phyloP scores from a whole-genome alignment of 2,797 vertebrate genomes.

The Hybognathus amarus region DNA sequence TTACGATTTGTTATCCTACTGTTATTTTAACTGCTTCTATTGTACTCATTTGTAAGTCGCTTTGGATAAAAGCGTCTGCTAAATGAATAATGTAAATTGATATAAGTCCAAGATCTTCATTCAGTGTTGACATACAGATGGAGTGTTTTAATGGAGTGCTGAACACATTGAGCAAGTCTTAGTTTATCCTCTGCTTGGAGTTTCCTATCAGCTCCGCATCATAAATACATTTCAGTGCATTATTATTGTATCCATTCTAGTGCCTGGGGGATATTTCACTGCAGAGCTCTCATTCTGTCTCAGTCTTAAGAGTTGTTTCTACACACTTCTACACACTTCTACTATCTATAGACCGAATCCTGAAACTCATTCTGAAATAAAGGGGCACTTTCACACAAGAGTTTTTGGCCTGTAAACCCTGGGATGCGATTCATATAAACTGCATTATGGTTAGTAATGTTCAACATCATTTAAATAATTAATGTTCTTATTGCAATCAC shows the following conservation, averaged over 20 bases:
- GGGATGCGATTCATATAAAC: not conserved
- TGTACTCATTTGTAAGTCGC: too few relatives aligned
- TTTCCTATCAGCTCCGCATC: not conserved
- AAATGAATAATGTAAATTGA: too few relatives aligned
- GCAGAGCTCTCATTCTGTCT: not conserved
- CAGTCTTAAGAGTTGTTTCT: not conserved
- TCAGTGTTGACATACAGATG: too few relatives aligned
- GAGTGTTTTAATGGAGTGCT: not conserved
- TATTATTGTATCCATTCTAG: conserved; percentile 7
- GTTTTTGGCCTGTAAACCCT: not conserved
- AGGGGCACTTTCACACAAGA: not conserved
- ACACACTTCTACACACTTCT: too few relatives aligned
- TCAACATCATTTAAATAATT: not conserved
- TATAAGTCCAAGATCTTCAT: too few relatives aligned
- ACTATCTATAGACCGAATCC: not conserved
- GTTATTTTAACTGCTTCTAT: too few relatives aligned
- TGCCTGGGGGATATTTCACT: not conserved
- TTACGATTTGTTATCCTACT: too few relatives aligned
- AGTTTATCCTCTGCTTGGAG: not conserved
- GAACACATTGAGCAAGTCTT: not conserved
- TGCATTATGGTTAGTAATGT: not conserved
- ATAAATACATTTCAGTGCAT: not conserved
- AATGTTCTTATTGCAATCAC: not conserved
- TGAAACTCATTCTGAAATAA: not conserved
- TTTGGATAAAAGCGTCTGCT: too few relatives aligned